Evolutionary conservation across 2,797 vertebrate genomes (phyloP).

Genomic region (Typhlichthys subterraneus): DNA sequence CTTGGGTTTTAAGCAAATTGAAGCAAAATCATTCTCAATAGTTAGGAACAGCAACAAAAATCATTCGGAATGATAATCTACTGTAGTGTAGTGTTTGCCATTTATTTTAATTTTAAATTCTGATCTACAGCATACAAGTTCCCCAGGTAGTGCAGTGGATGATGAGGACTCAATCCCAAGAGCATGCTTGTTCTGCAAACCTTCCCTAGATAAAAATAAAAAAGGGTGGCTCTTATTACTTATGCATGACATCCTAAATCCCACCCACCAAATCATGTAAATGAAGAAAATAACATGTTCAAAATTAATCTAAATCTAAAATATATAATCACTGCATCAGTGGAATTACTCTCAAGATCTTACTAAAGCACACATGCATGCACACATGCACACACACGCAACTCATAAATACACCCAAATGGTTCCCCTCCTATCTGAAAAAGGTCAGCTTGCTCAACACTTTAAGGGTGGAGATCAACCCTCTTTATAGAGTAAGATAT

Average conservation of each 20-base stretch:
- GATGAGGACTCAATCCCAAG: slow-evolving; percentile 43
- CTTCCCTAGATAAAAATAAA: slow-evolving; percentile 39
- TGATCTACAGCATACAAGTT: slow-evolving; percentile 65
- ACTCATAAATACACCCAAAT: slow-evolving; percentile 40
- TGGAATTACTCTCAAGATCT: slow-evolving; percentile 48
- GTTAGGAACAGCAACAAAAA: slow-evolving; percentile 14
- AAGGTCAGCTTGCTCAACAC: slow-evolving; percentile 1
- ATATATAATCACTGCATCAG: slow-evolving; percentile 53
- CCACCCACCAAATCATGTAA: slow-evolving; percentile 33
- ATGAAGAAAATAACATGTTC: slow-evolving; percentile 28
- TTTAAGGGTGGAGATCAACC: background rate
- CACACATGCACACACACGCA: slow-evolving; percentile 17
- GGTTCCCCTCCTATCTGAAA: slow-evolving; percentile 2
- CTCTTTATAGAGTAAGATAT: background rate
- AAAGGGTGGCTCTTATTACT: slow-evolving; percentile 2
- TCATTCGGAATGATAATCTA: slow-evolving; percentile 17
- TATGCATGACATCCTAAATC: slow-evolving; percentile 53
- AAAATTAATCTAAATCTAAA: slow-evolving; percentile 65
- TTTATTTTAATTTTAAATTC: slow-evolving; percentile 77
- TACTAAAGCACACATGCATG: slow-evolving; percentile 29
- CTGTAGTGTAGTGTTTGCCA: slow-evolving; percentile 42
- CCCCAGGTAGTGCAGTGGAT: slow-evolving; percentile 55
- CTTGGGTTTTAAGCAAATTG: background rate
- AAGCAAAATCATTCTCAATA: background rate
- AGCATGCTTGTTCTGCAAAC: slow-evolving; percentile 66